Base-by-base conservation (phyloP, 2,797 vertebrate genomes). In the Coregonus ussuriensis region DNA sequence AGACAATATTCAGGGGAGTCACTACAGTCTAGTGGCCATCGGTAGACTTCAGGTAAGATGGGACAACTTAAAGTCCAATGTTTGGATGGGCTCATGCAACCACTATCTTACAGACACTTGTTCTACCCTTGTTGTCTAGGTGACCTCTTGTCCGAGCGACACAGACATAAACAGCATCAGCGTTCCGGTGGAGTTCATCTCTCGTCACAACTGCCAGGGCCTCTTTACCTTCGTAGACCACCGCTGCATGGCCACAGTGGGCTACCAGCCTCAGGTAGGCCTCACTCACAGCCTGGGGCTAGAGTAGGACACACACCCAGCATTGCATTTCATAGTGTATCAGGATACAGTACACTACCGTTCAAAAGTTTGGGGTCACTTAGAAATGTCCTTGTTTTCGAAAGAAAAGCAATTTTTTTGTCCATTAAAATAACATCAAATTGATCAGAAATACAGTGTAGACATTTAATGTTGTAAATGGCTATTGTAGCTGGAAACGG, bases 151-250 rank as follows among this genome's bases (percentile, higher is more conserved):
- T 0, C 97, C 97, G 14, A 96, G 93, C 72, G 97, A 97, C 71
- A 93, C 94, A 0, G 96, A 95, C 87, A 90, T 96, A 71, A 97
- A 92, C 88, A 97, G 89, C 0, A 83, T 97, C 63, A 96, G 94
- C 33, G 94, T 96, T 76, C 98, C 98, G 0, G 95, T 96, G 1
- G 98, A 99, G 79, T 99, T 99, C 91, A 98, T 99, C 87, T 99
- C 98, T 53, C 91, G 98, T 1, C 98, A 99, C 91, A 98, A 96
- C 89, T 95, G 95, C 5, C 96, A 96, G 1, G 96, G 98, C 0
- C 84, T 94, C 18, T 99, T 98, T 89, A 99, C 97, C 62, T 99
- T 99, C 41, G 96, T 99, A 29, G 98, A 99, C 87, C 97, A 99
- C 81, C 96, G 98, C 29, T 98, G 97, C 11, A 82, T 96, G 82